These are phyloP conservation scores for Malurus alboscapulatus DNA, from an alignment of 2,113 vertebrate genomes.

Conservation along the genomic window DNA sequence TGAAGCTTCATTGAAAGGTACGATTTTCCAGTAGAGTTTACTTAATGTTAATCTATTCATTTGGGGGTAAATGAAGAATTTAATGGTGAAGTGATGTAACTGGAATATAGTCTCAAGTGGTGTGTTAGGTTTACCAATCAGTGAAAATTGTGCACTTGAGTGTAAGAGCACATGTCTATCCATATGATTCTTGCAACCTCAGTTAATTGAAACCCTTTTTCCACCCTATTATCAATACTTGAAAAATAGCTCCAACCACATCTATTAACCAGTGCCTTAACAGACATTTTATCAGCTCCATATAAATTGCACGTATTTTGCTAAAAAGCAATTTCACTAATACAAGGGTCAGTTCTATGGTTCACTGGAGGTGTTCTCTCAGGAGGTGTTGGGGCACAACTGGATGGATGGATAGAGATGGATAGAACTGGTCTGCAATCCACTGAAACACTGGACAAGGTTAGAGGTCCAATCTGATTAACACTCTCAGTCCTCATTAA, in stretches of 20 bases:
- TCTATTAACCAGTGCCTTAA: slow-evolving; percentile 53
- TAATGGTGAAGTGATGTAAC: slow-evolving; percentile 51
- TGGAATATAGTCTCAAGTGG: slow-evolving; percentile 62
- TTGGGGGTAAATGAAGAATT: slow-evolving; percentile 63
- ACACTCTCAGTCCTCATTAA: neutral
- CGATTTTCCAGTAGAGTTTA: slow-evolving; percentile 44
- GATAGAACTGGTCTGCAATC: neutral
- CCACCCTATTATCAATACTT: slow-evolving; percentile 66
- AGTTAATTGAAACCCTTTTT: slow-evolving; percentile 55
- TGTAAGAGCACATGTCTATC: slow-evolving; percentile 45
- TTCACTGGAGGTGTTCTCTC: slow-evolving; percentile 12
- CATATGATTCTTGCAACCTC: slow-evolving; percentile 47
- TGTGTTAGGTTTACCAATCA: slow-evolving; percentile 70
- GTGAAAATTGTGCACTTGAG: slow-evolving; percentile 68
- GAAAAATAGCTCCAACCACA: slow-evolving; percentile 54
- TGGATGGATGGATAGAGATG: neutral
- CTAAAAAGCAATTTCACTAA: slow-evolving; percentile 44
- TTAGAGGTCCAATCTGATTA: neutral
- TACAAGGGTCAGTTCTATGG: slow-evolving; percentile 23
- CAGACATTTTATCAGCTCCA: slow-evolving; percentile 2
- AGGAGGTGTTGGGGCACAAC: neutral
- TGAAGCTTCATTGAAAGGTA: slow-evolving; percentile 41
- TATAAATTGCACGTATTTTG: slow-evolving; percentile 29
- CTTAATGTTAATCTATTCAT: slow-evolving; percentile 65
- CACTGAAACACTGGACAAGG: neutral